A percentile compares a stretch with the other conserved stretches of the same genome.
Evolutionary conservation across 92 coral and sea anemone species (phyloP).

Genomic region (Zoanthus solanderi): DNA sequence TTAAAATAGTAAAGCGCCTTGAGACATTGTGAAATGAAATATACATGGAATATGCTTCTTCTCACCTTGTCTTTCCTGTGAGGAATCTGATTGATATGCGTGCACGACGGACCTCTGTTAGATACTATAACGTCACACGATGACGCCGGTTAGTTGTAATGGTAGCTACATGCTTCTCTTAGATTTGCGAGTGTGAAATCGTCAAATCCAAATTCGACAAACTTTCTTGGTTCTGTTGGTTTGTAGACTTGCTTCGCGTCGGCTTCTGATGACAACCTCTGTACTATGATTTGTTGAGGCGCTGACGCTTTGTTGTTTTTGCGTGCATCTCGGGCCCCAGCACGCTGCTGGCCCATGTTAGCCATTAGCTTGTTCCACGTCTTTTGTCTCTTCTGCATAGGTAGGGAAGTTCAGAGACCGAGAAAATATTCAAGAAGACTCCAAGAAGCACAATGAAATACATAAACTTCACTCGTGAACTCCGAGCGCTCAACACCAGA

Average conservation of each 20-base stretch:
- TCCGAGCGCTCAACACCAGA: background rate
- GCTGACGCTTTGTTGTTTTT: background rate
- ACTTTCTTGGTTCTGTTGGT: background rate
- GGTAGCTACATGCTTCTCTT: background rate
- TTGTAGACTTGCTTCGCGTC: constrained; percentile 2
- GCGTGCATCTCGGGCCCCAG: background rate
- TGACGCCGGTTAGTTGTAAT: background rate
- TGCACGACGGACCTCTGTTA: background rate
- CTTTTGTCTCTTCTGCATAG: background rate
- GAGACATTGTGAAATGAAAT: background rate
- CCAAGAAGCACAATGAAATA: background rate
- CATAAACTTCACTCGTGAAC: background rate
- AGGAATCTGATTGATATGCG: background rate
- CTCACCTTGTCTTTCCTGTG: background rate
- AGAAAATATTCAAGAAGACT: background rate
- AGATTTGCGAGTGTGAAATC: background rate
- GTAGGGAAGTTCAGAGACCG: background rate
- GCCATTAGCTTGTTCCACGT: background rate
- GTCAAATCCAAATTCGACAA: background rate
- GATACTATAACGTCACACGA: background rate
- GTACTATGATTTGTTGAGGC: background rate
- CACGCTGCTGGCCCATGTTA: background rate
- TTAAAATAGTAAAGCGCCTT: background rate
- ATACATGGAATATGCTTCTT: background rate
- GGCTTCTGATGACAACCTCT: background rate